These are phyloP conservation scores for Martes martes DNA, from an alignment of 2,113 vertebrate species.

Conservation along the genomic window DNA sequence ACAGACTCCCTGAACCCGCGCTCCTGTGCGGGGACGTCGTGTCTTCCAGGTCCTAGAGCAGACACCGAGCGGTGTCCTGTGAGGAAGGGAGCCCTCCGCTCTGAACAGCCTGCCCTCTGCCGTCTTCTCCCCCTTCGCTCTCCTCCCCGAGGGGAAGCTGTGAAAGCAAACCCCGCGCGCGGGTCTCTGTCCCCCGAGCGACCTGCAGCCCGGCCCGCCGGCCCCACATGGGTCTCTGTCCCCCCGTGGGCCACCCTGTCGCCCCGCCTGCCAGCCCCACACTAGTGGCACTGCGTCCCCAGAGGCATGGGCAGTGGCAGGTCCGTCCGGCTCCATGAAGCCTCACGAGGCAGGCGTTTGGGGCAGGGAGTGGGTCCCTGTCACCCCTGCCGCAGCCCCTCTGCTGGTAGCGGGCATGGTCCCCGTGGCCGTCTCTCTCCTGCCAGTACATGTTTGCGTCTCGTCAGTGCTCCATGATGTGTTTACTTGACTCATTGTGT, in stretches of 20 bases:
- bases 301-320: not conserved
- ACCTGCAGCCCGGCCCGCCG: not conserved
- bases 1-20: fast-evolving
- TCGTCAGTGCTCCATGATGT: not conserved
- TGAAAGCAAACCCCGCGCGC: too few species aligned
- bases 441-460: not conserved
- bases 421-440: fast-evolving
- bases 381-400: not conserved
- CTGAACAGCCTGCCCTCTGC: not conserved
- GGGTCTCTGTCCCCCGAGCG: not conserved
- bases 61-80: not conserved
- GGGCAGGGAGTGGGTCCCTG: not conserved
- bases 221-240: too few species aligned
- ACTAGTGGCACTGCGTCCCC: too few species aligned
- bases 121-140: not conserved
- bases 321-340: not conserved
- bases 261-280: too few species aligned
- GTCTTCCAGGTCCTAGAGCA: too few species aligned
- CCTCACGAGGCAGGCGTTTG: not conserved
- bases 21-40: fast-evolving
- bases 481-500: not conserved
- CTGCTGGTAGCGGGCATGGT: not conserved
- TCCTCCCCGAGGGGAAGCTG: not conserved
- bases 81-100: not conserved
- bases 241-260: too few species aligned